Percentiles rank a stretch among this genome's conserved stretches.
Conservation (phyloP, 2,888 invertebrate species). For the Shargacucullia verbasci region DNA sequence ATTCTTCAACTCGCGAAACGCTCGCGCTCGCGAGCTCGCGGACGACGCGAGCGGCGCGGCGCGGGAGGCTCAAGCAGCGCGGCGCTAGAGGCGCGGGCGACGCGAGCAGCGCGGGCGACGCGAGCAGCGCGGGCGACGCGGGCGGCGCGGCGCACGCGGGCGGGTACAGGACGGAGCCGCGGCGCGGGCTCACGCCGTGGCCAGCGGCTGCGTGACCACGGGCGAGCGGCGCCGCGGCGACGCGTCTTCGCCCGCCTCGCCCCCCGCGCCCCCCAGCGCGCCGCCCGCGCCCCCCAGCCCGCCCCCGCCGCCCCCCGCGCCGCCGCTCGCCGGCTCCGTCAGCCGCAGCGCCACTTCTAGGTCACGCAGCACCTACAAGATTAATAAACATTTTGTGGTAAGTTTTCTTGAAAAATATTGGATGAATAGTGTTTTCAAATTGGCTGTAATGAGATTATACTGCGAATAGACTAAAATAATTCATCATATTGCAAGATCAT, state of each 20-base stretch:
- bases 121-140: conserved; percentile 75
- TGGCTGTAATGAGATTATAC: too few relatives aligned
- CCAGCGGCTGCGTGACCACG: conserved; percentile 87
- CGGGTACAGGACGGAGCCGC: conserved; percentile 85
- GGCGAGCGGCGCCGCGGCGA: conserved; percentile 86
- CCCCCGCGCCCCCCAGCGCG: conserved; percentile 74
- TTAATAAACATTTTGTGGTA: background rate
- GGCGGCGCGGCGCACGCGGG: conserved; percentile 80
- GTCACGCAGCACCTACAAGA: conserved; percentile 93
- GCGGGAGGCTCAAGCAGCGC: conserved; percentile 52
- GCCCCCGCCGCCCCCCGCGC: conserved; percentile 69
- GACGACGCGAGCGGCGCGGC: conserved; percentile 62
- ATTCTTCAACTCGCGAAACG: conserved; percentile 70
- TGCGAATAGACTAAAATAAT: too few relatives aligned
- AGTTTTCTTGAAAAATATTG: too few relatives aligned
- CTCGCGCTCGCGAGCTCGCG: conserved; percentile 50
- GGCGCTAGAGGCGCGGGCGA: conserved; percentile 24
- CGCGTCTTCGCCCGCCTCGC: conserved; percentile 83
- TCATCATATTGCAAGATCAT: too few relatives aligned
- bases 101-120: conserved; percentile 24
- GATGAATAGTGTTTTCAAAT: too few relatives aligned
- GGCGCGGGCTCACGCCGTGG: conserved; percentile 73
- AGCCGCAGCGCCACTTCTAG: conserved; percentile 94
- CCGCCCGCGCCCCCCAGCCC: conserved; percentile 88
- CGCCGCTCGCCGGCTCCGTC: conserved; percentile 84